These are phyloP conservation scores for Plagodis dolabraria DNA, from an alignment of 2,888 invertebrate species.

Conservation along the genomic window DNA sequence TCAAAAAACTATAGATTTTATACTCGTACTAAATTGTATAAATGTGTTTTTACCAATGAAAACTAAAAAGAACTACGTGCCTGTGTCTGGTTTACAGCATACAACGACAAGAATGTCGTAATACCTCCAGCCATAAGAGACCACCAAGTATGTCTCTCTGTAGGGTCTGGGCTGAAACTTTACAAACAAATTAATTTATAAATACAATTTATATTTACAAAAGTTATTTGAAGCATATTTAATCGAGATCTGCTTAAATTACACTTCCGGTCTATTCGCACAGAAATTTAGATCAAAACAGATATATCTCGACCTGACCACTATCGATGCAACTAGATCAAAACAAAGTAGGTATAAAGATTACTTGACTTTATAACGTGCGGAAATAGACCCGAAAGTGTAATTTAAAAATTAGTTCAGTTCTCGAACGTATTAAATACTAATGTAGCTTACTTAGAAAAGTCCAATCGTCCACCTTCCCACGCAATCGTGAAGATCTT, in stretches of 20 bases:
- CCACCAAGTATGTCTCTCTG: conserved; percentile 93
- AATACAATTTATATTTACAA: too few species aligned
- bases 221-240: too few species aligned
- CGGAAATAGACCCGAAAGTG: background rate
- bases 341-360: background rate
- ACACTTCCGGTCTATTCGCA: too few species aligned
- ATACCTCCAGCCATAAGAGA: conserved; percentile 91
- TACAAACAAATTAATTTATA: conserved; percentile 32
- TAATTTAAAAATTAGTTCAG: background rate
- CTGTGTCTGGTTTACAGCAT: conserved; percentile 94
- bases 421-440: too few species aligned
- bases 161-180: conserved; percentile 91
- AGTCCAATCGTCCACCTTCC: conserved; percentile 88
- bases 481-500: conserved; percentile 89
- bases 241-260: too few species aligned
- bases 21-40: too few species aligned
- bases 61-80: conserved; percentile 41
- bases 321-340: background rate
- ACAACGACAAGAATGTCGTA: conserved; percentile 91
- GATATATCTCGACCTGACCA: too few species aligned
- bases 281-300: too few species aligned
- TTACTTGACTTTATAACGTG: background rate
- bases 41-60: background rate
- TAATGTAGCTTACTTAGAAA: conserved; percentile 83
- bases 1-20: too few species aligned